Conservation (phyloP, 2,113 vertebrate genomes). For the Rynchops niger region DNA sequence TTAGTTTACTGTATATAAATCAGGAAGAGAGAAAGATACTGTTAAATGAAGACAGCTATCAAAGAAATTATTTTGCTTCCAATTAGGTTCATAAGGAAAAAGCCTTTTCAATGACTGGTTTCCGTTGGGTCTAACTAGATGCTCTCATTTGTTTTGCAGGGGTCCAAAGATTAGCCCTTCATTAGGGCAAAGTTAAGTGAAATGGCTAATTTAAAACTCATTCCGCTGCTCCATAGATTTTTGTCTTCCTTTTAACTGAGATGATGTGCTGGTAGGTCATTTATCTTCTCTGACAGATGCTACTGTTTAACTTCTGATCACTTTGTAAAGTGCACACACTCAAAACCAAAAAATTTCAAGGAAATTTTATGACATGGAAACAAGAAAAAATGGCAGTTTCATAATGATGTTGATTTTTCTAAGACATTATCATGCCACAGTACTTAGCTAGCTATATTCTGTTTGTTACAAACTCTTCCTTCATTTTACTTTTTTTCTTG, state of each 20-base stretch:
- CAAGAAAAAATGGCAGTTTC: slow-evolving; percentile 6
- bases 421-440: not conserved
- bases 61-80: slow-evolving; percentile 52
- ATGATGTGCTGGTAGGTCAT: slow-evolving; percentile 36
- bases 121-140: slow-evolving; percentile 40
- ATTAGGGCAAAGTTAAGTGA: slow-evolving; percentile 46
- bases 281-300: slow-evolving; percentile 45
- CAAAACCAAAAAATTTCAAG: not conserved
- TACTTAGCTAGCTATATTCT: not conserved
- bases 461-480: not conserved
- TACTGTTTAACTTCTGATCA: slow-evolving; percentile 57
- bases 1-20: slow-evolving; percentile 47
- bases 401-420: not conserved
- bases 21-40: slow-evolving; percentile 27
- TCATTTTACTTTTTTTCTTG: not conserved
- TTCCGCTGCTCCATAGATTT: slow-evolving; percentile 23
- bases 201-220: slow-evolving; percentile 61
- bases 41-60: slow-evolving; percentile 53
- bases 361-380: slow-evolving; percentile 1
- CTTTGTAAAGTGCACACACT: not conserved
- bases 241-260: slow-evolving; percentile 57
- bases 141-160: slow-evolving; percentile 47
- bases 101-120: slow-evolving; percentile 20
- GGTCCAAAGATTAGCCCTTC: slow-evolving; percentile 49
- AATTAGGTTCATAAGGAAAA: slow-evolving; percentile 42